Conservation (phyloP, 2,888 invertebrate genomes). For the Stomorhina lunata region DNA sequence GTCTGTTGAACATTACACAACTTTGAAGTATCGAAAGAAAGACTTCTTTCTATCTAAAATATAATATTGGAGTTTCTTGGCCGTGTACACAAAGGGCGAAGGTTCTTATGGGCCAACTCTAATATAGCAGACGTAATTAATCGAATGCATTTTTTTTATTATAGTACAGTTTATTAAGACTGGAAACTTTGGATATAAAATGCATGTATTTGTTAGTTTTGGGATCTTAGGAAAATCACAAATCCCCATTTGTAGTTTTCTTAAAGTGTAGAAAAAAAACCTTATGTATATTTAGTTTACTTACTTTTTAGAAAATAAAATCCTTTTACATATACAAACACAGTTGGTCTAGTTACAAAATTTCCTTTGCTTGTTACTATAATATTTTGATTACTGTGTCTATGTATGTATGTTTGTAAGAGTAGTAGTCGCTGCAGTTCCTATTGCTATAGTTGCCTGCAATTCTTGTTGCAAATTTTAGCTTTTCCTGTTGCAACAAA, state of each 20-base stretch:
- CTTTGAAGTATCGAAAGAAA: too few relatives aligned
- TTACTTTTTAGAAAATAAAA: slow-evolving; percentile 33
- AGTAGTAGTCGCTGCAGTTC: neutral
- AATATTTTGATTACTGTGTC: neutral
- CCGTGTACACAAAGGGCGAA: too few relatives aligned
- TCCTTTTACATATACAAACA: neutral
- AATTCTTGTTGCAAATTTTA: slow-evolving; percentile 29
- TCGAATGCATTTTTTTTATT: neutral
- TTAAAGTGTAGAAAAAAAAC: too few relatives aligned
- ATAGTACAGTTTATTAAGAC: too few relatives aligned
- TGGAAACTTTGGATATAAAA: too few relatives aligned
- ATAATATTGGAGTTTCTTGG: too few relatives aligned
- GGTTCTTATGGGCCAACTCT: neutral
- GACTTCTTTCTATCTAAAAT: too few relatives aligned
- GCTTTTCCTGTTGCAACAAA: slow-evolving; percentile 33
- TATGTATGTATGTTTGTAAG: neutral
- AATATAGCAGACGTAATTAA: neutral
- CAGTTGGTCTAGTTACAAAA: too few relatives aligned
- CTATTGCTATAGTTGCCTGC: neutral
- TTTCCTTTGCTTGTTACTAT: neutral
- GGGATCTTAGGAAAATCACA: too few relatives aligned
- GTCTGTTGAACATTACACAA: too few relatives aligned
- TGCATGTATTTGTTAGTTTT: too few relatives aligned
- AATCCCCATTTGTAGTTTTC: too few relatives aligned
- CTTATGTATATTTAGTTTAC: slow-evolving; percentile 9